Evolutionary conservation across 2,113 vertebrate genomes (phyloP).

Genomic region (Sylvilagus bachmani): DNA sequence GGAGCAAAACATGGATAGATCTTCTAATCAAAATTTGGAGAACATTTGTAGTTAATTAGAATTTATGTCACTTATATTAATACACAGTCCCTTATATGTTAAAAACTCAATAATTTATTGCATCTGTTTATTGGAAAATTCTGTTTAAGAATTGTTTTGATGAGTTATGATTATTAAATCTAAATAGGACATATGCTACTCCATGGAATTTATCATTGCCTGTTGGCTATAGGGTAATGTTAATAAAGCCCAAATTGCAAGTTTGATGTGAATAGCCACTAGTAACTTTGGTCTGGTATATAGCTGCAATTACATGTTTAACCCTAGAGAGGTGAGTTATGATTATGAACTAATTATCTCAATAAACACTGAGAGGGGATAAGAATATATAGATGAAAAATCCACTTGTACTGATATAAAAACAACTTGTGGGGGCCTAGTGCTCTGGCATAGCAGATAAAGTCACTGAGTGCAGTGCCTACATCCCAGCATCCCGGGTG

Average conservation of each 20-base stretch:
- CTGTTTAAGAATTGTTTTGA: slow-evolving; percentile 11
- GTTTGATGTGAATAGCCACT: not conserved
- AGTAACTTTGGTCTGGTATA: not conserved
- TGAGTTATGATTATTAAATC: slow-evolving; percentile 23
- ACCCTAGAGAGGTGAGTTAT: not conserved
- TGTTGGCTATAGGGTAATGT: not conserved
- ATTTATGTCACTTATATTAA: not conserved
- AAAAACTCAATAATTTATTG: slow-evolving; percentile 18
- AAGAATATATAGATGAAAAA: not conserved
- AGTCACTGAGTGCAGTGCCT: no score
- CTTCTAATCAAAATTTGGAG: slow-evolving; percentile 43
- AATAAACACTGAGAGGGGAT: not conserved
- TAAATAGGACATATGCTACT: not conserved
- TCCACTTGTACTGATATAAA: slow-evolving; percentile 1
- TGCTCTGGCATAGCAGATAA: no score
- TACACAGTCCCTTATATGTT: not conserved
- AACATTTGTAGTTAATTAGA: slow-evolving; percentile 32
- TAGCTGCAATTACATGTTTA: slow-evolving; percentile 37
- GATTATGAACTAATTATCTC: slow-evolving; percentile 24
- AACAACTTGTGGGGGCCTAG: not conserved
- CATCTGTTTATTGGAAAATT: slow-evolving; percentile 49
- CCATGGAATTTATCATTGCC: slow-evolving; percentile 18
- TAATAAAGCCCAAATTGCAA: slow-evolving; percentile 46
- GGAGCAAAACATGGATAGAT: not conserved
- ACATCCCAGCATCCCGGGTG: no score